These are phyloP conservation scores for Polydrusus cervinus DNA, from an alignment of 2,888 invertebrate genomes.

Conservation along the genomic window DNA sequence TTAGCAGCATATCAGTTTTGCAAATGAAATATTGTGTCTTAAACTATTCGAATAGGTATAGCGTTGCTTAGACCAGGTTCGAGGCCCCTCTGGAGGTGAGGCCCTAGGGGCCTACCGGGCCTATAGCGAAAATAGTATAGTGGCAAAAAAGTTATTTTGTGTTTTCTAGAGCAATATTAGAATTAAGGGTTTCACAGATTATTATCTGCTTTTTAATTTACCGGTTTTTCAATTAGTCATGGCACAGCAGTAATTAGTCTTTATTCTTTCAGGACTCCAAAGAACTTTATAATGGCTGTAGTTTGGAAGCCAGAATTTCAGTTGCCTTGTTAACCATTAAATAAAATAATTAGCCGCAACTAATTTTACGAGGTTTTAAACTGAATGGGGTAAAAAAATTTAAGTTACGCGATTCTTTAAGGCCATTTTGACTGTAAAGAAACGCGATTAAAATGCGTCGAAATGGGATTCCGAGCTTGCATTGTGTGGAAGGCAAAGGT, in stretches of 20 bases:
- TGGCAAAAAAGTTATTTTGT: no score
- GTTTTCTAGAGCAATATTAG: no score
- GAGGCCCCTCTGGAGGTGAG: no score
- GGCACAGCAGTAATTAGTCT: constrained; percentile 17
- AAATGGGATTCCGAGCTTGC: constrained; percentile 2
- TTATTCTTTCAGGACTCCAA: constrained; percentile 9
- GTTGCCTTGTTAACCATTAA: constrained; percentile 58
- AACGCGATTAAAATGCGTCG: not conserved
- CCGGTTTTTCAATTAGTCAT: not conserved
- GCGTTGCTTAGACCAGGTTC: no score
- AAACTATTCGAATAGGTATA: no score
- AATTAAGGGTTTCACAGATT: no score
- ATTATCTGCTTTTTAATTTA: no score
- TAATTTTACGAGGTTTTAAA: constrained; percentile 61
- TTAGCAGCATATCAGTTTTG: no score
- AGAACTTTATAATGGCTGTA: constrained; percentile 35
- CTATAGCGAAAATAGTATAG: no score
- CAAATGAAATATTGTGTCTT: no score
- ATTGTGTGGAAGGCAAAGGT: not conserved
- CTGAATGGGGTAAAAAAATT: constrained; percentile 54
- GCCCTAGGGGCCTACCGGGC: no score
- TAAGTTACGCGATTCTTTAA: constrained; percentile 26
- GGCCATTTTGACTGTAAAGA: not conserved
- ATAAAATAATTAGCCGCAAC: constrained; percentile 59
- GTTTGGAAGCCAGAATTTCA: constrained; percentile 41